Evolutionary conservation across 2,797 vertebrate species (phyloP), one percentile per base, ranked within the genome.

Genomic region (Distichodus sexfasciatus): DNA sequence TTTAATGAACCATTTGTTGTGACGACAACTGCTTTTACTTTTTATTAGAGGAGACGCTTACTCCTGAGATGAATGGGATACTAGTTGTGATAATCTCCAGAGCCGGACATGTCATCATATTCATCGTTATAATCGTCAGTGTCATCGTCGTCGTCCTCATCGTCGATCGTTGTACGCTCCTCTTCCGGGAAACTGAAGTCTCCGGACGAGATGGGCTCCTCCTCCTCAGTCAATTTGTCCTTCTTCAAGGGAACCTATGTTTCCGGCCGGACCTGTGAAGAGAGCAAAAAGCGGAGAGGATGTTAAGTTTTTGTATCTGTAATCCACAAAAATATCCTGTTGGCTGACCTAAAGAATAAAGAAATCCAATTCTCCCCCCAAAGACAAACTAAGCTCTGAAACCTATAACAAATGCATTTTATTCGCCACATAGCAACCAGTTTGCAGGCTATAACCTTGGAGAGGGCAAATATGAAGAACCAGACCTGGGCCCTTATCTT

Each of bases 201-300:
- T 15, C 95, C 95, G 0, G 96, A 98, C 0, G 90, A 84, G n/a
- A n/a, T n/a, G n/a, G n/a, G n/a, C 77, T 88, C 88, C 1, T 81
- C 66, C 7, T 82, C 79, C 2, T 84, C 79, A 1, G 57, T 51
- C 0, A 84, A 77, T 41, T 88, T 79, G 0, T 80, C 80, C 15
- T 67, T 79, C 82, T 85, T 92, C 70, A 86, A 85, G 35, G 94
- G 94, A 65, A 95, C 91, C 88, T 96, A 96, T 1, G 95, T 95
- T 86, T 97, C 94, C 0, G 94, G 98, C 89, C 95, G 87, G 75
- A 95, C 94, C 97, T 98, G 85, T n/a, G 75, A 66, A 44, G 24
- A 29, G 31, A 15, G 57, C 38, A 36, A 5, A 62, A 11, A 64
- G 6, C 21, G 15, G 11, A 11, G 24, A n/a, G 33, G 3, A n/a